Base-by-base conservation (phyloP, 2,888 invertebrate species). In the Folsomia candida region DNA sequence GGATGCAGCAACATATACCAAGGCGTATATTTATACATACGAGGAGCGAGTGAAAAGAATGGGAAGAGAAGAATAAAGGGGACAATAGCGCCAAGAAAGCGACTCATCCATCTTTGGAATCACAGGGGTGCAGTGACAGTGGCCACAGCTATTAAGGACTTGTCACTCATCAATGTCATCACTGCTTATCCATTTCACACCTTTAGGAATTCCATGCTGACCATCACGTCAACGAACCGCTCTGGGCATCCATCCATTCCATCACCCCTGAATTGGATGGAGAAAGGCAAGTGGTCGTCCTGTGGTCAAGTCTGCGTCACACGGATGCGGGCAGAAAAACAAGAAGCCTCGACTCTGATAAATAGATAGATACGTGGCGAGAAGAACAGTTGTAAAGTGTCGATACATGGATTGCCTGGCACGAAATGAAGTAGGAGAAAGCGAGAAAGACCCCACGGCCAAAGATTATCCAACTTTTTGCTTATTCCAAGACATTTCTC, bases 51-150 rank as follows among this genome's bases (percentile, higher is more conserved):
- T n/a, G n/a, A n/a, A n/a, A n/a, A n/a, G n/a, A n/a, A n/a, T 51
- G 67, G 29, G 57, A 28, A 67, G 29, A 29, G n/a, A 62, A 26
- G 26, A 29, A 14, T 18, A 20, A 20, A n/a, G n/a, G 20, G 3
- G 27, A 27, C 29, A n/a, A 58, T 58, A 58, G 28, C n/a, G 62
- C 26, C 9, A 18, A 11, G 47, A 47, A 18, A 47, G 18, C 51
- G 51, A 68, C 69, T 70, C 76, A 76, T 76, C 75, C 75, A 76
- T 76, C 76, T 75, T 76, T 67, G 22, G 67, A 76, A 73, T 76
- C 74, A 70, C 72, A 37, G 58, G 74, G 74, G 73, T 69, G 68
- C 75, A 75, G 69, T 73, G 73, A 75, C 75, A 75, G 73, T 62
- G 70, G 72, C 74, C 71, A 65, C 62, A 62, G 70, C 76, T 76